A percentile compares a stretch with the other conserved stretches of the same genome.
These are phyloP conservation scores for Drosophila eohydei DNA, from an alignment of 2,888 invertebrate genomes.

Conservation along the genomic window DNA sequence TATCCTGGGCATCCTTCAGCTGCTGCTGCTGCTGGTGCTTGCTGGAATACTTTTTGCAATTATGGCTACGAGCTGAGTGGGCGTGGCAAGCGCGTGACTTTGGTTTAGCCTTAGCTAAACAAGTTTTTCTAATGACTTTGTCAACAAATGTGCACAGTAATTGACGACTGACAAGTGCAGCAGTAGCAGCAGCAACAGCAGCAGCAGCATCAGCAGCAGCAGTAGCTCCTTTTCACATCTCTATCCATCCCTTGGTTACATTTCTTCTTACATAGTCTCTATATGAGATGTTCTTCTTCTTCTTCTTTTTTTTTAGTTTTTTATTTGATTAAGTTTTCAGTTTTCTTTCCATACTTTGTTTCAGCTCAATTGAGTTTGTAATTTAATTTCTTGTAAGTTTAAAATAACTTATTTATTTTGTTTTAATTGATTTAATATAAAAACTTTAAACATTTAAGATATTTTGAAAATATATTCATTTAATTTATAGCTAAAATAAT, in stretches of 20 bases:
- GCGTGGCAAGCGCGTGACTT: slow-evolving; percentile 65
- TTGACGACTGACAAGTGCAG: slow-evolving; percentile 36
- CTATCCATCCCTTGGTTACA: not conserved
- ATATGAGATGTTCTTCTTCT: not conserved
- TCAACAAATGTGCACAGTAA: slow-evolving; percentile 46
- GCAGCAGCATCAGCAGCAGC: not conserved
- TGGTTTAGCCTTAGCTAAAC: slow-evolving; percentile 47
- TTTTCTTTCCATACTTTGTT: not conserved
- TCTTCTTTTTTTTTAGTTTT: not conserved
- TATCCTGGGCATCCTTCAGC: slow-evolving; percentile 42
- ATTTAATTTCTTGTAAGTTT: not conserved
- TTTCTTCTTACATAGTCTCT: slow-evolving; percentile 1
- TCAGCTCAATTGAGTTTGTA: not conserved
- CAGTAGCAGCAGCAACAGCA: not conserved
- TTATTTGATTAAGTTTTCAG: not conserved
- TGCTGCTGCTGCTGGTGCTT: slow-evolving; percentile 12
- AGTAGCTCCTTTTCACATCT: no score
- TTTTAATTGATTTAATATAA: no score
- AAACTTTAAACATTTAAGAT: no score
- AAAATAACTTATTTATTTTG: not conserved
- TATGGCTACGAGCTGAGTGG: slow-evolving; percentile 43
- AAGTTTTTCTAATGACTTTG: slow-evolving; percentile 67
- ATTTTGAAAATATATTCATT: not conserved
- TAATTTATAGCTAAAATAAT: not conserved
- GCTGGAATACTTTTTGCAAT: slow-evolving; percentile 52